phyloP scores from a whole-genome alignment of 2,888 invertebrate genomes.

The Mycalesis mineus region DNA sequence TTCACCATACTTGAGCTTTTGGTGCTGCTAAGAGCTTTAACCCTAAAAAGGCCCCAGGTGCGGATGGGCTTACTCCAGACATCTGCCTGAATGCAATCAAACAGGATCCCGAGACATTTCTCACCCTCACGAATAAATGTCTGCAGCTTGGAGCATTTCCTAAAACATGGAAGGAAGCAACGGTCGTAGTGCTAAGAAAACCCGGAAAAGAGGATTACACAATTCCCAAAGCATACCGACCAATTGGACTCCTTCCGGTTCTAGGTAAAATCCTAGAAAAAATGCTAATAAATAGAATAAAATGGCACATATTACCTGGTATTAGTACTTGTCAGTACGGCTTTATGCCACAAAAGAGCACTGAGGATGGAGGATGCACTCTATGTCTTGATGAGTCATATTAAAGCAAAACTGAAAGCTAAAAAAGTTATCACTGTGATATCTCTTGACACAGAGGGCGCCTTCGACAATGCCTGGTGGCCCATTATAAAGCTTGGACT shows the following conservation, averaged over 20 bases:
- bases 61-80: no score
- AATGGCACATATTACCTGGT: neutral
- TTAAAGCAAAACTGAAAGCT: neutral
- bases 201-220: conserved; percentile 10
- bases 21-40: no score
- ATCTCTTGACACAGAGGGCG: neutral
- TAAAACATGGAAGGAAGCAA: conserved; percentile 18
- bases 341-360: neutral
- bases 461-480: neutral
- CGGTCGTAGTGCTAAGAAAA: neutral
- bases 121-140: conserved; percentile 14
- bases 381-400: neutral
- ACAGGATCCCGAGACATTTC: neutral
- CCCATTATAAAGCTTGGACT: neutral
- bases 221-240: conserved; percentile 21
- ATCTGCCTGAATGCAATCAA: no score
- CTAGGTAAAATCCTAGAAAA: conserved; percentile 19
- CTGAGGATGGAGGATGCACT: neutral
- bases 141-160: conserved; percentile 18
- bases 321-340: neutral
- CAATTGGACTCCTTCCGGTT: conserved; percentile 22
- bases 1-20: no score
- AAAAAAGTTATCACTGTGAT: neutral
- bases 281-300: neutral
- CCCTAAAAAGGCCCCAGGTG: no score